These are phyloP conservation scores for Panthera leo DNA, from an alignment of 2,113 vertebrate species.

Conservation along the genomic window DNA sequence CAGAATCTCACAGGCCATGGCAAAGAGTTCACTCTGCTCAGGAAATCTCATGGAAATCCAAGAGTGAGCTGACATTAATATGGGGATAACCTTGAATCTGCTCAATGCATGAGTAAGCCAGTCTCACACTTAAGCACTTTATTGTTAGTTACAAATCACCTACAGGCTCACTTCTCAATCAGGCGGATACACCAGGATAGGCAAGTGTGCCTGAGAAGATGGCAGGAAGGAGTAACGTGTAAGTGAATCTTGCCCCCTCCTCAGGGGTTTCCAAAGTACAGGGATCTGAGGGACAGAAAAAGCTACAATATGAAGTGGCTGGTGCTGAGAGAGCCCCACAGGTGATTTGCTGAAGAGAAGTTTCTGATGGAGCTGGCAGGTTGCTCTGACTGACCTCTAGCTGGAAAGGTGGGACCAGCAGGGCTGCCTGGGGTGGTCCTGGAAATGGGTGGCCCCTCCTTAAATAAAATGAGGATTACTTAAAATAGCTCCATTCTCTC, in stretches of 20 bases:
- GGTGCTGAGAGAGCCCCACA: background rate
- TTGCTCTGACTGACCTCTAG: background rate
- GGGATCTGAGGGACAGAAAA: background rate
- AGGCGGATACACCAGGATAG: background rate
- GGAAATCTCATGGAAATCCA: background rate
- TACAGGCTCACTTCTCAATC: background rate
- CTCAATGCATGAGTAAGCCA: background rate
- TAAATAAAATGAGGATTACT: background rate
- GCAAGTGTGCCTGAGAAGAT: fast-evolving
- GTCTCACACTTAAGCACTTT: background rate
- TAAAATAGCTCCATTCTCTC: background rate
- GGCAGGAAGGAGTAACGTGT: background rate
- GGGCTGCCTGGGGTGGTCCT: background rate
- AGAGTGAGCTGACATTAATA: background rate
- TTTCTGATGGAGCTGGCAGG: background rate
- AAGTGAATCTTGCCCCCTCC: background rate
- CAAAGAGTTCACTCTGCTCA: background rate
- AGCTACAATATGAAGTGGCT: background rate
- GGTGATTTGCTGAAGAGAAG: background rate
- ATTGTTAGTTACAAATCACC: background rate
- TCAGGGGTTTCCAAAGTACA: background rate
- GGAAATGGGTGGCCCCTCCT: background rate
- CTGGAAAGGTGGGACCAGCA: background rate
- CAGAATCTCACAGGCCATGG: background rate
- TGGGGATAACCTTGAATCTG: background rate